Conservation (phyloP, 2,113 vertebrate species). For the Boleophthalmus pectinirostris region DNA sequence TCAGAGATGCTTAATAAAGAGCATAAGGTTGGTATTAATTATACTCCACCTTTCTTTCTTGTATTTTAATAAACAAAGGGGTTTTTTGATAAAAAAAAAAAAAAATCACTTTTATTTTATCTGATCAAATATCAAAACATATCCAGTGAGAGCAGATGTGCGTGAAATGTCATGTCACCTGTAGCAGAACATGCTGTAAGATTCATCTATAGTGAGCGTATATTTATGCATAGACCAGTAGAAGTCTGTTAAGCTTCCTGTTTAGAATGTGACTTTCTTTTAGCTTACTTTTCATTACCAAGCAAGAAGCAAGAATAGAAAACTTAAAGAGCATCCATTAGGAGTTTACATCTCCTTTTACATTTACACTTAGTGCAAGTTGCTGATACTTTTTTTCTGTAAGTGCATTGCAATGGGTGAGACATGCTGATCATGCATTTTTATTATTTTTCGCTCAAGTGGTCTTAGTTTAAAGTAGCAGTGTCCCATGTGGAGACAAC, state of each 20-base stretch:
- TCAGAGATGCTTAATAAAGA: no score
- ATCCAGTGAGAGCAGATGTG: not conserved
- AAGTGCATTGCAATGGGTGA: constrained; percentile 7
- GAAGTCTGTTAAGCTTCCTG: constrained; percentile 4
- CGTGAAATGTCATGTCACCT: not conserved
- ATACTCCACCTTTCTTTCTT: no score
- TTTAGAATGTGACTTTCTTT: constrained; percentile 11
- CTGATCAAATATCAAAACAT: not conserved
- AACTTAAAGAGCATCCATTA: constrained; percentile 11
- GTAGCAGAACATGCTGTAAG: not conserved
- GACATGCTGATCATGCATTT: constrained; percentile 57
- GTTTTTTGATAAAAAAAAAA: not conserved
- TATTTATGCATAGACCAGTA: constrained; percentile 8
- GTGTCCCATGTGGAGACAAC: constrained; percentile 40
- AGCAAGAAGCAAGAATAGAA: constrained; percentile 4
- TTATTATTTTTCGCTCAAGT: constrained; percentile 7
- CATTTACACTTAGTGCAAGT: not conserved
- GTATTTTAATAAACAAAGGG: not conserved
- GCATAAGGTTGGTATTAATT: no score
- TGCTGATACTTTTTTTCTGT: not conserved
- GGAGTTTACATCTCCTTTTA: not conserved
- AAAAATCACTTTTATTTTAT: not conserved
- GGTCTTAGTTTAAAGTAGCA: constrained; percentile 42
- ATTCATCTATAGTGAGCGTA: not conserved
- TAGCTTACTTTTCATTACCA: constrained; percentile 8